Conservation (phyloP, 2,113 vertebrate species). For the Tyrannus savana region DNA sequence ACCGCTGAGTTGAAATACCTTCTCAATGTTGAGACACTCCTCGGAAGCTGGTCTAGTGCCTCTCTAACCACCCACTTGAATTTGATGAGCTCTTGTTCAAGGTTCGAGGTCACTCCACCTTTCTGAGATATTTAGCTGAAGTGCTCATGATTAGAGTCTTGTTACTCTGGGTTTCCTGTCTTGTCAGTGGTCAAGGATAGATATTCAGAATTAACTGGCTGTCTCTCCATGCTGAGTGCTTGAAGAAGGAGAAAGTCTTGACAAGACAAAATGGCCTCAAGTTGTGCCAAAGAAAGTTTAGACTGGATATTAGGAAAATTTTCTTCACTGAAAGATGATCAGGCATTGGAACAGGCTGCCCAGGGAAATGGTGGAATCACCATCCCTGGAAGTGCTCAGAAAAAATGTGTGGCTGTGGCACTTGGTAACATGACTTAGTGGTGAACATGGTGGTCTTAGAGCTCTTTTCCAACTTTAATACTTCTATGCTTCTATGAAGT, state of each 20-base stretch:
- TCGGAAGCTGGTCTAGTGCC: background rate
- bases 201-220: background rate
- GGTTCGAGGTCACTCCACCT: background rate
- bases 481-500: background rate
- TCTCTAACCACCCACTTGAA: background rate
- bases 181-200: background rate
- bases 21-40: background rate
- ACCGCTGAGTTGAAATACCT: background rate
- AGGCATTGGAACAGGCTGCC: background rate
- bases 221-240: background rate
- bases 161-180: background rate
- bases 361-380: background rate
- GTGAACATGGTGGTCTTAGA: background rate
- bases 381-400: background rate
- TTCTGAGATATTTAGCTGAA: background rate
- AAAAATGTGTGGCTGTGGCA: background rate
- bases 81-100: background rate
- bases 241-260: background rate
- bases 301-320: background rate
- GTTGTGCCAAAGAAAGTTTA: background rate
- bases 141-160: background rate
- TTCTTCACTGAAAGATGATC: background rate
- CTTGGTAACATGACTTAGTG: background rate
- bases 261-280: background rate
- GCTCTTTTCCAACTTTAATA: background rate